Base-by-base conservation (phyloP, 1,140 invertebrate species). In the Coenobita brevimanus region DNA sequence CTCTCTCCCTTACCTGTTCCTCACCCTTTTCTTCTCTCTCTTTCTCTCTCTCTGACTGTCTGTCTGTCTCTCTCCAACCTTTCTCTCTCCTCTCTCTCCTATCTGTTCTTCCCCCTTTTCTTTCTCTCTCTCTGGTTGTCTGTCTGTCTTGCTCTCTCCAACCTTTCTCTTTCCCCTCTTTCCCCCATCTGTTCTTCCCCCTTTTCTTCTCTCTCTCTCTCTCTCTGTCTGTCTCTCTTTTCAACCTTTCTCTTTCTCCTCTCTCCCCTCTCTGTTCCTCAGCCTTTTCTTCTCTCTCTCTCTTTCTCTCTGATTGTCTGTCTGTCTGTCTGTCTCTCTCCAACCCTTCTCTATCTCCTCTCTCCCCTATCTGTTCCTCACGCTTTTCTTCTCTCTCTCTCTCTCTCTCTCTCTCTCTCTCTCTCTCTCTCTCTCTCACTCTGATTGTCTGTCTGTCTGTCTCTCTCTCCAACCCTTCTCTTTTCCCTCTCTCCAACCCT, bases 11-110 rank as follows among this genome's bases (percentile, higher is more conserved):
- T 17, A 8, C 46, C n/a, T n/a, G n/a, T n/a, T n/a, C n/a, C n/a
- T n/a, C n/a, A n/a, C n/a, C n/a, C n/a, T n/a, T n/a, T n/a, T n/a
- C n/a, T n/a, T n/a, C n/a, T n/a, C n/a, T n/a, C n/a, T 69, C 64
- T 69, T n/a, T 69, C 64, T 69, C 64, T 69, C 64, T 69, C 64
- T 69, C 64, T 69, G 6, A 8, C 64, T 69, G 6, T 69, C 64
- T 69, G 6, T 69, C 64, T 69, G n/a, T 69, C 6, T 69, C 6
- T 69, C 6, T 69, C n/a, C n/a, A n/a, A 24, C n/a, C 64, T 69
- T n/a, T 10, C 64, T 10, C 64, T 69, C n/a, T 69, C n/a, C 64
- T 69, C 64, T n/a, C 64, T 10, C 64, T 10, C 64, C n/a, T n/a
- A n/a, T n/a, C n/a, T n/a, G n/a, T n/a, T 10, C 64, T 10, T n/a